Percentiles rank a stretch among this genome's conserved stretches.
These are phyloP conservation scores for Eupeodes latifasciatus DNA, from an alignment of 2,888 invertebrate species.

Conservation along the genomic window DNA sequence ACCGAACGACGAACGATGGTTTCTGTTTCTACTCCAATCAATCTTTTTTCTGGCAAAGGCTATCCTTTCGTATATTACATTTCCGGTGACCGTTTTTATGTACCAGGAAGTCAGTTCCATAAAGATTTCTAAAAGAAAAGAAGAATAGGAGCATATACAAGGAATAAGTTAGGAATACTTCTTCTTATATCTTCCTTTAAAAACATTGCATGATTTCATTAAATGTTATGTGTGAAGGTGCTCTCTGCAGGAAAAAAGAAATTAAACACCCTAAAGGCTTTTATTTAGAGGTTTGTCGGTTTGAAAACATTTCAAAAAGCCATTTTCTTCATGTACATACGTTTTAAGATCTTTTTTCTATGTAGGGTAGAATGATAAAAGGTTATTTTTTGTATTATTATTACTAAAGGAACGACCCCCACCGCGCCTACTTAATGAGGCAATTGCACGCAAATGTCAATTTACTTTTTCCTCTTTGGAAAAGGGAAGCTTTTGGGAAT, in stretches of 20 bases:
- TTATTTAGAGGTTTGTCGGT: constrained; percentile 21
- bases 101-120: constrained; percentile 49
- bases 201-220: constrained; percentile 61
- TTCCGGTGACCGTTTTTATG: constrained; percentile 56
- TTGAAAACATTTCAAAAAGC: constrained; percentile 53
- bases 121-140: constrained; percentile 17
- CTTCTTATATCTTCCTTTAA: constrained; percentile 5
- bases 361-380: constrained; percentile 29
- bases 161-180: neutral
- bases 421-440: constrained; percentile 39
- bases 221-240: constrained; percentile 3
- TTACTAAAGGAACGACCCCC: neutral
- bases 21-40: constrained; percentile 44
- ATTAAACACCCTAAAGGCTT: constrained; percentile 53
- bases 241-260: constrained; percentile 36
- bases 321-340: constrained; percentile 41
- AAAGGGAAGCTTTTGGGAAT: constrained; percentile 13
- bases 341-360: neutral
- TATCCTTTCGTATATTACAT: constrained; percentile 31
- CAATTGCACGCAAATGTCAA: constrained; percentile 55
- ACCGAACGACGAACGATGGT: neutral
- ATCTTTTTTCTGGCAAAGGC: constrained; percentile 53
- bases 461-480: neutral
- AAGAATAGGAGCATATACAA: neutral
- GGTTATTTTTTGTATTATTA: neutral